Base-by-base conservation (phyloP, 2,113 vertebrate genomes). In the Chunga burmeisteri region DNA sequence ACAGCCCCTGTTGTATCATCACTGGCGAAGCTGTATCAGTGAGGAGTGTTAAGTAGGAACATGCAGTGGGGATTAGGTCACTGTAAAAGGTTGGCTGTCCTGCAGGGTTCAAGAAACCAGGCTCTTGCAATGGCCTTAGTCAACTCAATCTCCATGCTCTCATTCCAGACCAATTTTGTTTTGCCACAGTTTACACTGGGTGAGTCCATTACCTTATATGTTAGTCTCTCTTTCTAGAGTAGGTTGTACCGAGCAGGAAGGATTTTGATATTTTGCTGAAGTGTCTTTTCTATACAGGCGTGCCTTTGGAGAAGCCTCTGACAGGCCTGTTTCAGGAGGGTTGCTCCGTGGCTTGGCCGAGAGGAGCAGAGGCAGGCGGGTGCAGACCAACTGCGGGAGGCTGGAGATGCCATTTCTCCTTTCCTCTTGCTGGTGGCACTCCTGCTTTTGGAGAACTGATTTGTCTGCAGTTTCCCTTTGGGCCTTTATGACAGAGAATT, bases 1-100 rank as follows among this genome's bases (percentile, higher is more conserved):
- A 26, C 14, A n/a, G 5, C 22, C 29, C 40, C 21, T 0, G 1
- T 21, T 52, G 16, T 49, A 11, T 29, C 5, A 1, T 32, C 49
- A 10, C 29, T 17, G 19, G 23, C 46, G 71, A 65, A 70, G 65
- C 40, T 78, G 49, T 25, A 3, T 20, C 4, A 13, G 40, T 32
- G 61, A 66, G 47, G 29, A 36, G 32, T 16, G 46, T 44, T 25
- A 13, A 53, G 44, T 4, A 65, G 36, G 55, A 56, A 34, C 7
- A 6, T 6, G 18, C 18, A n/a, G 44, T 44, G 46, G 73, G 71
- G 49, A 42, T 59, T 30, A 65, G 55, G 59, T 47, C 34, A 32
- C 44, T n/a, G 52, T 44, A 19, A 46, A 50, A 50, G n/a, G 30
- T 1, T 55, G 53, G 11, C 17, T 77, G 59, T 58, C 47, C 63